Evolutionary conservation across 1,140 invertebrate species (phyloP), one percentile per base, ranked within the genome.

Genomic region (Lasaia peninsularis): DNA sequence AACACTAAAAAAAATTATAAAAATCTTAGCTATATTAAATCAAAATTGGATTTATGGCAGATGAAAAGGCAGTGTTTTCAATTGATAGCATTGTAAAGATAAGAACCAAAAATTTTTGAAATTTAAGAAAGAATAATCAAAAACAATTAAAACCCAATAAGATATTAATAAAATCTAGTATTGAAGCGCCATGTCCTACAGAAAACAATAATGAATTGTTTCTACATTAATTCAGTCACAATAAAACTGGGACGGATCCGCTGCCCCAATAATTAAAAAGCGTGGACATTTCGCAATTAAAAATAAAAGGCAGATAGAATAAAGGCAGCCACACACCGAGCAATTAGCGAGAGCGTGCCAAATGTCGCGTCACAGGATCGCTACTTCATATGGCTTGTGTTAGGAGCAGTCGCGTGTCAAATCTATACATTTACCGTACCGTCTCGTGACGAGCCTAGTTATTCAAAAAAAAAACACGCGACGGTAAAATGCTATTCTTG

Each of bases 201-300:
- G 40, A 16, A 33, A 58, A 63, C 58, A 63, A 67, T 67, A 58
- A 69, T 58, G 56, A 59, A 62, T 65, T 66, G 63, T 65, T 62
- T 69, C 63, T 31, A 62, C 63, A 67, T 71, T 52, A 69, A 69
- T 63, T 63, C 37, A 44, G 60, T 62, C 61, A 67, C 62, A 72
- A 77, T 69, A 71, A 73, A 73, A 75, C 54, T 44, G 31, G 52
- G 56, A 40, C 40, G 40, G 4, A 44, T 44, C 16, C 40, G 24
- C 37, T 18, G 14, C 40, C 40, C 63, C 62, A 66, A 72, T 72
- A 73, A 77, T 77, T 74, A 72, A 76, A 76, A 72, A 60, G 55
- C 71, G 64, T 60, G 63, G 56, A 63, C 68, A 77, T 79, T 76
- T 69, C 69, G 75, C 72, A 78, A 80, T 78, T 78, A 80, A 77